Evolutionary conservation across 2,797 vertebrate species (phyloP), one percentile per base, ranked within the genome.

Genomic region (Vireo griseus): DNA sequence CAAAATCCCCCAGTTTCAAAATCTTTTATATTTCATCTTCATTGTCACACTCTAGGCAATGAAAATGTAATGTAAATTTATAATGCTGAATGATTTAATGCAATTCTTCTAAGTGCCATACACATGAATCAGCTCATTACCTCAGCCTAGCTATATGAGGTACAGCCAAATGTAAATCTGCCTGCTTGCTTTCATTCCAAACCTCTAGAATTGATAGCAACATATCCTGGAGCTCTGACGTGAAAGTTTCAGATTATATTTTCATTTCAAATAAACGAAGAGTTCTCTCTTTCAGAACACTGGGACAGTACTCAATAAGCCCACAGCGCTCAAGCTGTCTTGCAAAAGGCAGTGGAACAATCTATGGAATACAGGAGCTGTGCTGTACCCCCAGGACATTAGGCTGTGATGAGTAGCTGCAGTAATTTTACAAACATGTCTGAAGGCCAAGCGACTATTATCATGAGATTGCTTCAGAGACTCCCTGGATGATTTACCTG

Each of bases 91-190:
- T 48, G 75, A 88, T 73, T 87, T 85, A 85, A 67, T 63, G 59
- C 67, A 90, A 83, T 95, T 79, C 81, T 91, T 95, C 35, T 79
- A 90, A 92, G 88, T 80, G 61, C 61, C 3, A 1, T 48, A 48
- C 66, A 81, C 69, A 73, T 69, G 65, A 89, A 84, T 87, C 67
- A 95, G 51, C 72, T 91, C 74, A 83, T 88, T 92, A 88, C 55
- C 65, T 88, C 88, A 88, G 76, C 59, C 48, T 50, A 72, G 45
- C 55, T 80, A 11, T 42, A 65, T 6, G 25, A 88, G 58, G 51
- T 55, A 62, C 44, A 61, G 65, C 68, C 85, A 94, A 92, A 86
- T 8, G 13, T 50, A 86, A 85, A 90, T 83, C 79, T 86, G 50
- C 29, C 81, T 75, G n/a, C 58, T 84, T 80, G 35, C 58, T 55